These are phyloP conservation scores for Oreotrochilus melanogaster DNA, from an alignment of 2,113 vertebrate genomes.

Conservation along the genomic window DNA sequence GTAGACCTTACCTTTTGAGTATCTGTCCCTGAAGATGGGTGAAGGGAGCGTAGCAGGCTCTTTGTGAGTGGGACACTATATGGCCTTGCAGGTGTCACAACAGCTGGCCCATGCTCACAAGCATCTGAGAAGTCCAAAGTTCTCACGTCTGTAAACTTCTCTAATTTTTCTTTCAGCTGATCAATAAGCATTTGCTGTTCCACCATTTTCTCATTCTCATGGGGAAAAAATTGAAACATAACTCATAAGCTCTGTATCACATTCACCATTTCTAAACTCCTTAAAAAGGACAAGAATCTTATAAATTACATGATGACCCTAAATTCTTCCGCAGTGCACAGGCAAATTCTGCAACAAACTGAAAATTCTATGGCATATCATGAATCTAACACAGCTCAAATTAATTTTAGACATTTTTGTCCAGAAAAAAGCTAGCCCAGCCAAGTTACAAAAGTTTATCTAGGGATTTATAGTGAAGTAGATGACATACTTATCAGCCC, in stretches of 20 bases:
- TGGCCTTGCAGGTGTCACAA: constrained; percentile 63
- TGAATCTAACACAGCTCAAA: neutral
- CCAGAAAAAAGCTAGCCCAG: neutral
- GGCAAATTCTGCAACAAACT: neutral
- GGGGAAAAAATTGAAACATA: constrained; percentile 7
- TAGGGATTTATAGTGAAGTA: neutral
- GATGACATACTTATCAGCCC: neutral
- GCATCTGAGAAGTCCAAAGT: constrained; percentile 5
- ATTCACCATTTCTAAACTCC: neutral
- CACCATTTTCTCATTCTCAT: constrained; percentile 88
- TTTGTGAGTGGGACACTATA: constrained; percentile 80
- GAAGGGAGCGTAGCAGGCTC: constrained; percentile 34
- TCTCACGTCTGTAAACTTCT: constrained; percentile 57
- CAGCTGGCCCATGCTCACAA: constrained; percentile 50
- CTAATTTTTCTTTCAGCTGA: constrained; percentile 78
- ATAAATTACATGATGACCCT: neutral
- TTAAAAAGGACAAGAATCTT: neutral
- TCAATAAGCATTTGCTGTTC: constrained; percentile 87
- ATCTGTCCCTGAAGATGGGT: constrained; percentile 25
- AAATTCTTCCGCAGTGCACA: neutral
- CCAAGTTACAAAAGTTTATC: neutral
- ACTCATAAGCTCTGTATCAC: neutral
- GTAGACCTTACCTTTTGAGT: constrained; percentile 80
- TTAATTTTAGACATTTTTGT: neutral
- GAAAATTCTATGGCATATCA: neutral